Evolutionary conservation across 2,888 invertebrate genomes (phyloP).

Genomic region (Uloborus plumipes): DNA sequence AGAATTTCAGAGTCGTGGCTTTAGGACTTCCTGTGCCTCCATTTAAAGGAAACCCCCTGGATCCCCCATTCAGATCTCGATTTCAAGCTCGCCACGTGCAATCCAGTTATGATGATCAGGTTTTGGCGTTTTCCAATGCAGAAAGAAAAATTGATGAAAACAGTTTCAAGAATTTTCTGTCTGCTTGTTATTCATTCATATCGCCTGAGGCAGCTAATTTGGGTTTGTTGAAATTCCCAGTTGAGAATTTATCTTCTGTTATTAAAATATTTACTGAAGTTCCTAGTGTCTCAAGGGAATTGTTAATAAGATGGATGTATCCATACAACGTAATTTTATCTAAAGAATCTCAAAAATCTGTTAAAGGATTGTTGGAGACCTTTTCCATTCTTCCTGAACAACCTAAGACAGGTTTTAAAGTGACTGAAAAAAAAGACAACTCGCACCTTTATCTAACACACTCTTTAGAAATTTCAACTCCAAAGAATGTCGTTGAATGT

Average conservation of each 20-base stretch:
- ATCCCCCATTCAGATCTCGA: slow-evolving; percentile 93
- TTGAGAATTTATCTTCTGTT: slow-evolving; percentile 66
- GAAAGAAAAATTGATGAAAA: slow-evolving; percentile 17
- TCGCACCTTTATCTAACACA: slow-evolving; percentile 2
- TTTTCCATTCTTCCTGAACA: slow-evolving; percentile 28
- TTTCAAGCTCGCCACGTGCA: slow-evolving; percentile 91
- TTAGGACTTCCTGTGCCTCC: slow-evolving; percentile 90
- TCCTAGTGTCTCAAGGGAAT: slow-evolving; percentile 78
- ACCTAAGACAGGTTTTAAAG: slow-evolving; percentile 5
- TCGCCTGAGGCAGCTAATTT: slow-evolving; percentile 40
- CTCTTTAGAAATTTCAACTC: slow-evolving; percentile 17
- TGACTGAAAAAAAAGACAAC: neutral
- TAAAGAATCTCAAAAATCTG: slow-evolving; percentile 77
- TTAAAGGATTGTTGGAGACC: slow-evolving; percentile 31
- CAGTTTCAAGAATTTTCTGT: slow-evolving; percentile 38
- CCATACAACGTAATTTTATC: slow-evolving; percentile 85
- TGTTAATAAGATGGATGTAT: slow-evolving; percentile 83
- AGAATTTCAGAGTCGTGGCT: slow-evolving; percentile 92
- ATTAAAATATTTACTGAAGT: slow-evolving; percentile 78
- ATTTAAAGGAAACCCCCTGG: slow-evolving; percentile 92
- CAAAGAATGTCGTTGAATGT: slow-evolving; percentile 9
- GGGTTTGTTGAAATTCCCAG: slow-evolving; percentile 47
- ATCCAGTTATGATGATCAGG: slow-evolving; percentile 64
- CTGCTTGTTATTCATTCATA: slow-evolving; percentile 42
- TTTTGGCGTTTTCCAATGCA: slow-evolving; percentile 24